Percentiles rank a stretch among this genome's conserved stretches.
These are phyloP conservation scores for Vidua chalybeata DNA, from an alignment of 2,113 vertebrate genomes.

Conservation along the genomic window DNA sequence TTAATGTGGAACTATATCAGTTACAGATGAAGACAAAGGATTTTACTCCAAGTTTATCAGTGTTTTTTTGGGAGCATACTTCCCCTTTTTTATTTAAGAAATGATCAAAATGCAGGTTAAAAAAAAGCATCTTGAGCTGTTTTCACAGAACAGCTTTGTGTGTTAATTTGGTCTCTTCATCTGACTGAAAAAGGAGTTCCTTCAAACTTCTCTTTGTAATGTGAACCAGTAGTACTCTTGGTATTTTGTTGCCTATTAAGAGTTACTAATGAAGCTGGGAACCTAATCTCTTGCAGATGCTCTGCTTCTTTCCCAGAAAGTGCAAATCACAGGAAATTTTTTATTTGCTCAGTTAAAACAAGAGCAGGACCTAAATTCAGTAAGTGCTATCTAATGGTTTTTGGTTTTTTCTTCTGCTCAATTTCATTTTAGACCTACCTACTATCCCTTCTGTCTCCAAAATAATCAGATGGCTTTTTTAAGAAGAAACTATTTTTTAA, in stretches of 20 bases:
- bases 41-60: conserved; percentile 63
- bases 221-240: conserved; percentile 11
- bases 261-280: conserved; percentile 30
- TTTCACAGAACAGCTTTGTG: conserved; percentile 24
- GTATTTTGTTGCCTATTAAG: conserved; percentile 14
- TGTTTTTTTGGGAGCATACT: not conserved
- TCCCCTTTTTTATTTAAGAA: conserved; percentile 49
- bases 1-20: conserved; percentile 72
- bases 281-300: not conserved
- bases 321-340: conserved; percentile 30
- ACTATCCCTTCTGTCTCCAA: not conserved
- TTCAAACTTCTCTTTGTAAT: conserved; percentile 25
- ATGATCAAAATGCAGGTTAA: conserved; percentile 29
- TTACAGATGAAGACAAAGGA: conserved; percentile 57
- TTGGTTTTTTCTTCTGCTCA: not conserved
- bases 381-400: not conserved
- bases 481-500: not conserved
- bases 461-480: not conserved
- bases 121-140: conserved; percentile 36
- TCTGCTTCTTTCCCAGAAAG: conserved; percentile 14
- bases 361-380: conserved; percentile 21
- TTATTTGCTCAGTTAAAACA: conserved; percentile 42
- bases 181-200: conserved; percentile 28
- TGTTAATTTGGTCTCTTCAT: conserved; percentile 6
- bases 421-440: conserved; percentile 36